phyloP scores from a whole-genome alignment of 2,113 vertebrate species.

The Sinosuthora webbiana region DNA sequence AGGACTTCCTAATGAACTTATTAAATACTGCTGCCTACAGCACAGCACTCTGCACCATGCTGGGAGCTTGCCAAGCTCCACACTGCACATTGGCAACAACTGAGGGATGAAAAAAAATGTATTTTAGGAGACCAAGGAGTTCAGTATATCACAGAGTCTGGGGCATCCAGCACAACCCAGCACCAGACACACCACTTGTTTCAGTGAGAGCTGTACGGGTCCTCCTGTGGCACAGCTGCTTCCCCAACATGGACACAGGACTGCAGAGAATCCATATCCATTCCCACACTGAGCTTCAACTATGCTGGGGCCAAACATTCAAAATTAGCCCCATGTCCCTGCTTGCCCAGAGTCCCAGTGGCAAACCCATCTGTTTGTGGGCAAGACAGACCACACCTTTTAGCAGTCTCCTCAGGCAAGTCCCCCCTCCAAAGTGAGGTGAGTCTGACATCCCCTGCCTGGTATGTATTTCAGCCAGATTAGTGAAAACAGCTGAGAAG shows the following conservation, averaged over 20 bases:
- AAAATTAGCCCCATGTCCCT: fast-evolving
- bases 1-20: neutral
- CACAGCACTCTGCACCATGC: neutral
- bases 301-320: neutral
- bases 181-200: neutral
- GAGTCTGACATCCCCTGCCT: neutral
- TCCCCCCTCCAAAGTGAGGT: neutral
- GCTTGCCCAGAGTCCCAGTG: neutral
- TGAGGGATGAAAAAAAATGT: neutral
- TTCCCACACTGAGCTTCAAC: neutral
- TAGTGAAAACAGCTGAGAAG: neutral
- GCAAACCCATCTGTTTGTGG: neutral
- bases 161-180: neutral
- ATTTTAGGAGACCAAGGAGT: neutral
- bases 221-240: neutral
- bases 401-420: neutral
- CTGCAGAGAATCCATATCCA: neutral
- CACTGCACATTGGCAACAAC: fast-evolving
- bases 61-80: neutral
- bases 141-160: neutral
- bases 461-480: neutral
- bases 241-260: fast-evolving
- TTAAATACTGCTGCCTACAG: fast-evolving
- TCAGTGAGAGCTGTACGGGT: neutral
- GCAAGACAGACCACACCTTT: neutral